Evolutionary conservation across 2,888 invertebrate species (phyloP).

Genomic region (Rotaria socialis): DNA sequence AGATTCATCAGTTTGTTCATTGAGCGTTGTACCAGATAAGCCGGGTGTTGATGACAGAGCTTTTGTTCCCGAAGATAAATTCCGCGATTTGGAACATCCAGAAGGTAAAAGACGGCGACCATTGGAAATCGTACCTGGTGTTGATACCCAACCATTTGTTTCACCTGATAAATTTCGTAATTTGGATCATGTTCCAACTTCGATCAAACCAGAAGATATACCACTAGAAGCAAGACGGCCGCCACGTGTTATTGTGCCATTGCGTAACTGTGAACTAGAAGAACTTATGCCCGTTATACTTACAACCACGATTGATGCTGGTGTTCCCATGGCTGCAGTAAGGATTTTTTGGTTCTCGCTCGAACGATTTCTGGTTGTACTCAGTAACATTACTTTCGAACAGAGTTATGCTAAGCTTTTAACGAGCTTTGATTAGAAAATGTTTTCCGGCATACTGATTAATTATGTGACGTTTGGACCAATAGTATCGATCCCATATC

Average conservation of each 20-base stretch:
- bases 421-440: too few relatives aligned
- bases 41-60: background rate
- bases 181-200: background rate
- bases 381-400: too few relatives aligned
- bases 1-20: constrained; percentile 15
- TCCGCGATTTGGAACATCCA: background rate
- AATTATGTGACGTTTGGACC: too few relatives aligned
- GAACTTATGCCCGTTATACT: constrained; percentile 39
- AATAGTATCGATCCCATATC: too few relatives aligned
- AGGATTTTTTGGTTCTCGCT: background rate
- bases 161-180: constrained; percentile 40
- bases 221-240: background rate
- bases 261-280: constrained; percentile 36
- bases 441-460: too few relatives aligned
- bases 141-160: constrained; percentile 42
- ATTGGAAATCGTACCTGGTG: constrained; percentile 22
- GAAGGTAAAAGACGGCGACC: background rate
- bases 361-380: too few relatives aligned
- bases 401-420: too few relatives aligned
- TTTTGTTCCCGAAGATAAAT: background rate
- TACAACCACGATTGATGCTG: constrained; percentile 38
- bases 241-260: constrained; percentile 42
- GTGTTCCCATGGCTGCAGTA: background rate
- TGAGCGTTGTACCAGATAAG: background rate
- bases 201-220: background rate